Evolutionary conservation across 2,888 invertebrate genomes (phyloP).

Genomic region (Cepaea hortensis): DNA sequence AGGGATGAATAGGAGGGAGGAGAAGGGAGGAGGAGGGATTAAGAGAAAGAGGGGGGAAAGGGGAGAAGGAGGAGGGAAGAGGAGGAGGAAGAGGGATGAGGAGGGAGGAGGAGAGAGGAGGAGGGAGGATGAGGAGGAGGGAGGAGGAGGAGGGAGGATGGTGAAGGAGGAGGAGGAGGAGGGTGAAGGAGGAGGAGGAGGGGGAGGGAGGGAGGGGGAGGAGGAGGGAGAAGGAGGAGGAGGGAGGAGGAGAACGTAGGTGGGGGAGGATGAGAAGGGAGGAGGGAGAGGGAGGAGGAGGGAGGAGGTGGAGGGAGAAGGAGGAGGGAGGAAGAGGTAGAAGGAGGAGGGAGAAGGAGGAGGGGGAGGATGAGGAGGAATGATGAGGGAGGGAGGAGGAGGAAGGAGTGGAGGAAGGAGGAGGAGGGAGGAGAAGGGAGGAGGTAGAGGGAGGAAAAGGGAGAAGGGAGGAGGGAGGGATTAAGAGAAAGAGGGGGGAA

Average conservation of each 20-base stretch:
- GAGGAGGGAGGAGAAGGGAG: not conserved
- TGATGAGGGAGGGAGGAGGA: too few species aligned
- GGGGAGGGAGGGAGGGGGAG: not conserved
- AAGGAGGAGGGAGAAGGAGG: too few species aligned
- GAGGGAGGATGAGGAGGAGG: too few species aligned
- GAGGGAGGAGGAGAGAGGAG: not conserved
- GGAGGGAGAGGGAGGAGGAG: slow-evolving; percentile 3
- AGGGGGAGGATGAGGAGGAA: too few species aligned
- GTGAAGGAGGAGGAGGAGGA: not conserved
- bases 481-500: too few species aligned
- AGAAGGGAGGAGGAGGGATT: too few species aligned
- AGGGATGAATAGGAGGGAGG: too few species aligned
- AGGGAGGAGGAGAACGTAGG: not conserved
- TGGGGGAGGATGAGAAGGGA: too few species aligned
- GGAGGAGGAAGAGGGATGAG: too few species aligned
- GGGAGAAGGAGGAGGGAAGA: not conserved
- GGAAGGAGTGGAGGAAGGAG: too few species aligned
- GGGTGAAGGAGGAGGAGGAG: too few species aligned
- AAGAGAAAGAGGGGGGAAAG: not conserved
- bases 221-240: not conserved
- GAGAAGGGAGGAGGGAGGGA: not conserved
- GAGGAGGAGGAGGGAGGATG: not conserved
- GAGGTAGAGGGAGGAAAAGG: not conserved
- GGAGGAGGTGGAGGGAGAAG: not conserved
- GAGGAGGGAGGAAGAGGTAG: not conserved